A percentile compares a stretch with the other conserved stretches of the same genome.
phyloP scores from a whole-genome alignment of 2,888 invertebrate genomes.

The Zaprionus bogoriensis region DNA sequence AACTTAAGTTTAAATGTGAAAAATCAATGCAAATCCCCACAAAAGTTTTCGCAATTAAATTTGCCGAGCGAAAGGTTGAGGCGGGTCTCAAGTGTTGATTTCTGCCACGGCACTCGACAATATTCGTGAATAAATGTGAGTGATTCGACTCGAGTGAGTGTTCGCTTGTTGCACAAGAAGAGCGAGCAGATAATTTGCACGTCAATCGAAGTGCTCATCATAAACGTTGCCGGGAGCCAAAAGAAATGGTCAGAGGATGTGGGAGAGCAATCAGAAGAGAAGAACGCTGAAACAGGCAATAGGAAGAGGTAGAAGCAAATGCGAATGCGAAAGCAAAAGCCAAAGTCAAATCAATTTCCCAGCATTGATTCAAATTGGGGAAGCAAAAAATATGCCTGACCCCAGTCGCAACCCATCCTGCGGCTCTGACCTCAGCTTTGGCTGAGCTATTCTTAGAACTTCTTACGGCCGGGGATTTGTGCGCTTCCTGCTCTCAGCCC shows the following conservation, averaged over 20 bases:
- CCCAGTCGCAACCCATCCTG: conserved; percentile 2
- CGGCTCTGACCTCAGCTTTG: too few relatives aligned
- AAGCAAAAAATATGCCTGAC: conserved; percentile 3
- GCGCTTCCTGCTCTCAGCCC: conserved; percentile 26
- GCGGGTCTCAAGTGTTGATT: not conserved
- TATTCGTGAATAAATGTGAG: not conserved
- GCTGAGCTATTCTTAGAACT: conserved; percentile 33
- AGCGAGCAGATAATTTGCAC: conserved; percentile 12
- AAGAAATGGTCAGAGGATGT: conserved; percentile 19
- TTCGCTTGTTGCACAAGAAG: conserved; percentile 11
- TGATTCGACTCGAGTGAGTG: conserved; percentile 4
- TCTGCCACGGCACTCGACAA: conserved; percentile 2
- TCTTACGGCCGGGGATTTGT: not conserved
- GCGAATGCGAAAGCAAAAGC: not conserved
- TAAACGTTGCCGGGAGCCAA: conserved; percentile 23
- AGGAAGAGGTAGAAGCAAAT: not conserved
- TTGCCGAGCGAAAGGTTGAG: not conserved
- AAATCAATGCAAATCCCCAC: not conserved
- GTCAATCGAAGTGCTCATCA: conserved; percentile 24
- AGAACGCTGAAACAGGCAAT: not conserved
- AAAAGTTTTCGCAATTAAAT: not conserved
- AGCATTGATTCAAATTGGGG: conserved; percentile 4
- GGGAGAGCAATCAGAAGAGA: not conserved
- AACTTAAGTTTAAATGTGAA: not conserved
- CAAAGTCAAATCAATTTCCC: conserved; percentile 40